Conservation (phyloP, 2,797 vertebrate genomes). For the Podarcis siculus region DNA sequence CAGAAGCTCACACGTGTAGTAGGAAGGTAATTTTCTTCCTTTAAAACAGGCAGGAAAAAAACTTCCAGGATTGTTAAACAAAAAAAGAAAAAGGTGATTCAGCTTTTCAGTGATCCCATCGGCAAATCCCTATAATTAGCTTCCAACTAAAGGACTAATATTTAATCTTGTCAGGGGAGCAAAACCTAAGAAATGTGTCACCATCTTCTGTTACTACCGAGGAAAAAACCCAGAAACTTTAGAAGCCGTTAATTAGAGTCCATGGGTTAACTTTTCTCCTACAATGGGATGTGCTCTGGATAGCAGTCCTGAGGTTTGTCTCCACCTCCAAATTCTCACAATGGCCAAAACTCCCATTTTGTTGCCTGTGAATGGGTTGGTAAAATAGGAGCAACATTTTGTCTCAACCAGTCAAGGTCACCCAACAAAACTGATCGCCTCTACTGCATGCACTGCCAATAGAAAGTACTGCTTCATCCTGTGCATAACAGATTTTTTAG, state of each 20-base stretch:
- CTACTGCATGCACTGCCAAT: no score
- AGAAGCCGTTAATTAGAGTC: background rate
- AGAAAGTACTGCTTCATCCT: no score
- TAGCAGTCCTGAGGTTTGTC: no score
- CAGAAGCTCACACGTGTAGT: accelerated
- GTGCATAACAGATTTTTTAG: no score
- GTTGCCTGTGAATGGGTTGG: no score
- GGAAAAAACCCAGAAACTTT: background rate
- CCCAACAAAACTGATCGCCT: no score
- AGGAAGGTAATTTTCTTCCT: background rate
- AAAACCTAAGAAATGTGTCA: background rate
- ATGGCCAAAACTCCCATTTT: no score
- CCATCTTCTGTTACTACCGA: background rate
- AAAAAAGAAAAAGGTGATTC: background rate
- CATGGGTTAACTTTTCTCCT: background rate
- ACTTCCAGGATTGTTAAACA: background rate
- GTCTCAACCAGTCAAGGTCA: no score
- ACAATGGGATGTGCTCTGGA: background rate
- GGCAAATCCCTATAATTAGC: background rate
- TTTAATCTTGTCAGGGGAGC: background rate
- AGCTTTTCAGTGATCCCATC: background rate
- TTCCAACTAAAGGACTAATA: background rate
- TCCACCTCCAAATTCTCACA: no score
- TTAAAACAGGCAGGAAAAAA: background rate
- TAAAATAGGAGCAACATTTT: no score